These are phyloP conservation scores for Cepaea nemoralis DNA, from an alignment of 1,140 invertebrate genomes.

Conservation along the genomic window DNA sequence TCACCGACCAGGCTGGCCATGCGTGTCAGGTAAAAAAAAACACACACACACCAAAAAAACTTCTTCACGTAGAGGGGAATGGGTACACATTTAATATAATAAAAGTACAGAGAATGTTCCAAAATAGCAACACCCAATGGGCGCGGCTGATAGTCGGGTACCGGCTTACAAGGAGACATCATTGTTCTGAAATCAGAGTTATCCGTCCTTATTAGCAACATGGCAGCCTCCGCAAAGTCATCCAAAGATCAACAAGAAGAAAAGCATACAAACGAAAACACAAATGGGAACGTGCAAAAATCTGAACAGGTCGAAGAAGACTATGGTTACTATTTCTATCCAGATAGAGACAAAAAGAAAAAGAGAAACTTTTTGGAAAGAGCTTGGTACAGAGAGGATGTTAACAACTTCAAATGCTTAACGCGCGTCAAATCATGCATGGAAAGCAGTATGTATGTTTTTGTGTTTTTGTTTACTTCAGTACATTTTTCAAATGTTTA, in stretches of 20 bases:
- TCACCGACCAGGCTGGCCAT: no score
- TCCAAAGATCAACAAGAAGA: slow-evolving; percentile 5
- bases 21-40: no score
- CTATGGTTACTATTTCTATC: slow-evolving; percentile 86
- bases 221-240: slow-evolving; percentile 23
- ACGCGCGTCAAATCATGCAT: slow-evolving; percentile 82
- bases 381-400: slow-evolving; percentile 78
- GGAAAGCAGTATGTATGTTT: slow-evolving; percentile 66
- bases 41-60: no score
- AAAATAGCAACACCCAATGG: no score
- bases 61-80: no score
- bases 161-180: no score
- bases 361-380: slow-evolving; percentile 75
- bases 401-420: slow-evolving; percentile 85
- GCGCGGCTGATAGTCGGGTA: no score
- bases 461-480: no score
- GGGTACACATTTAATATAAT: no score
- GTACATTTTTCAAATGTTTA: no score
- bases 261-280: no score
- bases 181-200: not conserved
- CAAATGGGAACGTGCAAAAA: not conserved
- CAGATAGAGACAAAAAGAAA: slow-evolving; percentile 79
- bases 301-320: slow-evolving; percentile 51
- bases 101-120: no score
- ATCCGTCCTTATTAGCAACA: slow-evolving; percentile 17